Evolutionary conservation across 2,888 invertebrate genomes (phyloP), one percentile per base, ranked within the genome.

Genomic region (Argyresthia albistria): DNA sequence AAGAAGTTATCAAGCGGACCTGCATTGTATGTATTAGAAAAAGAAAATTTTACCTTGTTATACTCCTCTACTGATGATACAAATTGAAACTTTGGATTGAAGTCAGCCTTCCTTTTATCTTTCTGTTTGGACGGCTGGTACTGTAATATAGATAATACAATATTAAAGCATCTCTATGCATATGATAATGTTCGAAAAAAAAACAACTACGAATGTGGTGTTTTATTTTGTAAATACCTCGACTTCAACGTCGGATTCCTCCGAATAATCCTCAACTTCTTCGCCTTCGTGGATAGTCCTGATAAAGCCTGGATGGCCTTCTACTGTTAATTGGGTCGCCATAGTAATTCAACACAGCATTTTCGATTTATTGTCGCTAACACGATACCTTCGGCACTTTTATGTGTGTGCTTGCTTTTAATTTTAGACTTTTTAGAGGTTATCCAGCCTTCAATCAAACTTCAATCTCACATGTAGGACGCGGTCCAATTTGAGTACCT

Each of bases 261-360:
- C 93, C 0, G 95, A 95, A 58, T 90, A 92, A 82, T 95, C 88
- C 62, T 93, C 91, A 0, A 97, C 92, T 69, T 94, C 93, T 53
- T 94, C 93, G 59, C 93, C 93, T 56, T 96, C 96, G 43, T 91
- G 90, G 55, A 97, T 97, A 0, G 97, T 97, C 79, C 91, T 91
- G 53, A 97, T 93, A 59, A 96, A 84, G 59, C 93, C 93, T 37
- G 79, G 86, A 64, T 71, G 62, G 49, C 74, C 75, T 55, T 70
- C 66, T 8, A 77, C 62, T 56, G 69, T 72, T 62, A 60, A 36
- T n/a, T 59, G 56, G 52, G 60, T 59, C 55, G 58, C 55, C 51
- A 46, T 55, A 51, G 15, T 51, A 42, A 36, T 55, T 59, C 45
- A 50, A 55, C 56, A 25, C 25, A 25, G 25, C 25, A 25, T 25